Percentiles rank a stretch among this genome's conserved stretches.
These are phyloP conservation scores for Haemorhous mexicanus DNA, from an alignment of 2,113 vertebrate species.

Conservation along the genomic window DNA sequence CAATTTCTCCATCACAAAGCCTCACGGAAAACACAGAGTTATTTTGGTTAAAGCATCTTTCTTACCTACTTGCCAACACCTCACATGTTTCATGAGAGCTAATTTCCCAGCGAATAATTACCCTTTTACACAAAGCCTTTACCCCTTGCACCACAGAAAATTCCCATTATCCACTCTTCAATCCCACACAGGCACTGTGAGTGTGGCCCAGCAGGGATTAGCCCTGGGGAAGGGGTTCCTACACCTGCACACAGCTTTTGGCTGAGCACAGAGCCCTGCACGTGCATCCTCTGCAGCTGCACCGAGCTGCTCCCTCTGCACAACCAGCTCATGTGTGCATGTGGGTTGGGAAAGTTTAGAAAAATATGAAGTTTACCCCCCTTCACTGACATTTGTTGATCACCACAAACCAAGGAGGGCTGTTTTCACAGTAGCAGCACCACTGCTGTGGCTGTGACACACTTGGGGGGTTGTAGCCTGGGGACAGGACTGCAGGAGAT, in stretches of 20 bases:
- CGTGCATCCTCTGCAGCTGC: not conserved
- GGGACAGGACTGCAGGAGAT: not conserved
- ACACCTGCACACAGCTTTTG: not conserved
- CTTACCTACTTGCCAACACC: not conserved
- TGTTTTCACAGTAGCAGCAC: not conserved
- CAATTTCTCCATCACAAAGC: not conserved
- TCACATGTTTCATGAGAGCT: not conserved
- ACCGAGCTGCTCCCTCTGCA: not conserved
- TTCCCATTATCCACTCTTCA: not conserved
- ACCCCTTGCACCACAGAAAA: not conserved
- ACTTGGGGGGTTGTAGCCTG: not conserved
- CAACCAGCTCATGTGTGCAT: accelerated
- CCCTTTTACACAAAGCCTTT: not conserved
- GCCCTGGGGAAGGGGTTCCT: not conserved
- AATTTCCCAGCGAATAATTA: not conserved
- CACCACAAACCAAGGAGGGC: not conserved
- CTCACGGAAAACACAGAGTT: not conserved
- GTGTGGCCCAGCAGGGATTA: not conserved
- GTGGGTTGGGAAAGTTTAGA: not conserved
- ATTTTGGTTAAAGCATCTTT: not conserved
- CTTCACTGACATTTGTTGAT: not conserved
- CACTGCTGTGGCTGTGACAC: not conserved
- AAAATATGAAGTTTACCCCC: accelerated
- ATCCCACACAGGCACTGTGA: accelerated
- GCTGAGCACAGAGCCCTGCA: not conserved